Percentiles rank a stretch among this genome's conserved stretches.
These are phyloP conservation scores for Apostichopus leukothele DNA, from an alignment of 53 echinoderm and acorn worm species.

Conservation along the genomic window DNA sequence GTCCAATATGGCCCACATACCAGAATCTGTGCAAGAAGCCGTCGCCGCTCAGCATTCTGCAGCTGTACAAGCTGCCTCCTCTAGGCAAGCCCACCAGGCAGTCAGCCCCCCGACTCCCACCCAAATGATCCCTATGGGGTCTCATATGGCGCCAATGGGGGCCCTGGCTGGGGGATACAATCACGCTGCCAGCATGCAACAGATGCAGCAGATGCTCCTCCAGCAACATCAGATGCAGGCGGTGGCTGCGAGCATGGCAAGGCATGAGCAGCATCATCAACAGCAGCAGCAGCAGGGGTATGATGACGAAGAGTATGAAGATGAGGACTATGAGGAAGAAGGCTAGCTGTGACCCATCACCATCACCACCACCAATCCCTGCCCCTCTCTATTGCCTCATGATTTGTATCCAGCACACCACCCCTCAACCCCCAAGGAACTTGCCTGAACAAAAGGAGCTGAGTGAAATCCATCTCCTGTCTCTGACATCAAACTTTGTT, in stretches of 20 bases:
- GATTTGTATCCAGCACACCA: constrained; percentile 5
- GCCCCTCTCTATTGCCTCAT: constrained; percentile 5
- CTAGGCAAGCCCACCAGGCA: constrained; percentile 36
- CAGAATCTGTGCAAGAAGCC: constrained; percentile 37
- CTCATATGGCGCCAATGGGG: constrained; percentile 49
- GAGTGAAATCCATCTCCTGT: constrained; percentile 16
- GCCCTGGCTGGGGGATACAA: constrained; percentile 46
- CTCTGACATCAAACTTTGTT: background rate
- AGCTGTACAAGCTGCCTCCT: constrained; percentile 4
- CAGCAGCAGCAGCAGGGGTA: constrained; percentile 20
- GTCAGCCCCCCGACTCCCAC: constrained; percentile 36
- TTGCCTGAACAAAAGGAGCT: background rate
- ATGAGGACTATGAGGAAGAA: constrained; percentile 46
- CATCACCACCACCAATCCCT: background rate
- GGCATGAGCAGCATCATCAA: constrained; percentile 31
- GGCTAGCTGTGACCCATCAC: background rate
- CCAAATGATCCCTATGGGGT: constrained; percentile 51
- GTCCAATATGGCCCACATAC: constrained; percentile 49
- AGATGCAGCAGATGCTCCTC: constrained; percentile 50
- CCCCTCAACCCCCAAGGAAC: background rate
- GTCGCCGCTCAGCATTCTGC: constrained; percentile 46
- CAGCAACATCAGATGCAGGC: constrained; percentile 44
- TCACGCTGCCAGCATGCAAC: constrained; percentile 51
- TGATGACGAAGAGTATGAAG: constrained; percentile 40
- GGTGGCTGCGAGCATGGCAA: constrained; percentile 20